These are phyloP conservation scores for Monopterus albus DNA, from an alignment of 2,113 vertebrate genomes.

Conservation along the genomic window DNA sequence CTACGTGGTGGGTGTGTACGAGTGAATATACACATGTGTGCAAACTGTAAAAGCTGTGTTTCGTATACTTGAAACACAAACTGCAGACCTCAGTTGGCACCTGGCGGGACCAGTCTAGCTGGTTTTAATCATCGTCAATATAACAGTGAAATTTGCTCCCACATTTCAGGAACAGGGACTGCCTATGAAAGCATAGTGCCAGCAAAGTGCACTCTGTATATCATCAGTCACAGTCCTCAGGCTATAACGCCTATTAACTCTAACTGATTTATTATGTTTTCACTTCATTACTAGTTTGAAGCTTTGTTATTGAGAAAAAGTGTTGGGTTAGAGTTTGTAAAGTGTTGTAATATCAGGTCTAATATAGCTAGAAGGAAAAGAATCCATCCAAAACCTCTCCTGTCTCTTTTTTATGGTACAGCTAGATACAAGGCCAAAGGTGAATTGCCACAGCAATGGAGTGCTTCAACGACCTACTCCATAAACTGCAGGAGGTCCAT, in stretches of 20 bases:
- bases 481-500: slow-evolving; percentile 89
- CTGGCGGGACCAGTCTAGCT: slow-evolving; percentile 65
- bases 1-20: background rate
- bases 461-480: slow-evolving; percentile 86
- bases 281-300: background rate
- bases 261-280: background rate
- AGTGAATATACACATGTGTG: background rate
- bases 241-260: slow-evolving; percentile 28
- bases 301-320: background rate
- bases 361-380: background rate
- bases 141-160: slow-evolving; percentile 52
- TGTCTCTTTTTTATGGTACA: background rate
- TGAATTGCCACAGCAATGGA: slow-evolving; percentile 76
- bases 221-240: slow-evolving; percentile 21
- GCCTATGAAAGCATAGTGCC: background rate
- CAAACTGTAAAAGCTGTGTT: slow-evolving; percentile 37
- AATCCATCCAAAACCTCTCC: no score
- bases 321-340: background rate
- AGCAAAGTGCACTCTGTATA: background rate
- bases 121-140: slow-evolving; percentile 64
- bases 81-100: slow-evolving; percentile 1
- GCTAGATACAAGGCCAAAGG: background rate
- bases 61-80: slow-evolving; percentile 34
- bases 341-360: background rate
- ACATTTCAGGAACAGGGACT: slow-evolving; percentile 21